Conservation (phyloP, 2,888 invertebrate genomes). For the Lycophotia porphyrea region DNA sequence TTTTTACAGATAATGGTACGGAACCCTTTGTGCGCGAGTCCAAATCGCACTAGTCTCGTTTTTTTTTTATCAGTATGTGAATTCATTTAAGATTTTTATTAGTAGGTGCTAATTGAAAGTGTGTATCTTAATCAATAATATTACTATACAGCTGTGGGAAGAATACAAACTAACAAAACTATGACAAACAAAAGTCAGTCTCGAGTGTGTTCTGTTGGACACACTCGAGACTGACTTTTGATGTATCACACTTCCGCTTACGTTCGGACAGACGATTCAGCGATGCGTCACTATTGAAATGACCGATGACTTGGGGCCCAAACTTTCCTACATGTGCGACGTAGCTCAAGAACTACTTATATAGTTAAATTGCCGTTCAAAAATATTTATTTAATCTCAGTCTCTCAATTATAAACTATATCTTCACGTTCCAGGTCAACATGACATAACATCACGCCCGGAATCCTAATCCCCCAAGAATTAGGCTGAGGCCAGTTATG, state of each 20-base stretch:
- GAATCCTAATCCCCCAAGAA: neutral
- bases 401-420: neutral
- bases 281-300: conserved; percentile 26
- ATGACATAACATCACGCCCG: neutral
- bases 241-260: conserved; percentile 25
- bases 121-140: no score
- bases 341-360: neutral
- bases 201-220: neutral
- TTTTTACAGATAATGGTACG: no score
- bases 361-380: conserved; percentile 3
- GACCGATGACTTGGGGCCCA: conserved; percentile 19
- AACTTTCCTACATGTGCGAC: conserved; percentile 8
- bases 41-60: no score
- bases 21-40: no score
- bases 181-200: neutral
- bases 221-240: no score
- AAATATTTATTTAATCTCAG: neutral
- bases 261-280: neutral
- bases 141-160: neutral
- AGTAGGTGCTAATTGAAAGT: neutral
- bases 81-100: neutral
- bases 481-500: neutral
- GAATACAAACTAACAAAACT: neutral
- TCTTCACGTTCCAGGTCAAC: neutral
- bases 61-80: neutral